Conservation (phyloP, 2,113 vertebrate genomes). For the Murina feae region DNA sequence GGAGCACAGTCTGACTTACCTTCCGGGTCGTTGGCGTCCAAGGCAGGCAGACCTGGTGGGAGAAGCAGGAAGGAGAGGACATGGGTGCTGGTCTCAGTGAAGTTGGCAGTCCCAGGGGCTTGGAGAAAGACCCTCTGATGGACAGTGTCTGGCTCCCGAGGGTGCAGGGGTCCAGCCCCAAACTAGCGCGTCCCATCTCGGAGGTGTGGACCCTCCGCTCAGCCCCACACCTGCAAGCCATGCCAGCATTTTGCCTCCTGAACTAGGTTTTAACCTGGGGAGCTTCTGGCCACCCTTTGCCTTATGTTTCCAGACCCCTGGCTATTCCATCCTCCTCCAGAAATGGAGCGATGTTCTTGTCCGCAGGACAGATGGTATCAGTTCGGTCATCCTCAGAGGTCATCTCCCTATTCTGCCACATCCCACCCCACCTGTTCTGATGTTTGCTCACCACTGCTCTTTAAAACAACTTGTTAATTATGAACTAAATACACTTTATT, state of each 20-base stretch:
- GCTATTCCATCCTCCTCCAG: neutral
- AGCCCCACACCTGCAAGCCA: neutral
- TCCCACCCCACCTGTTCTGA: accelerated
- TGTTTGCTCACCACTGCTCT: neutral
- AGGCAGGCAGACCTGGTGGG: conserved; percentile 45
- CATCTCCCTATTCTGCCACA: accelerated
- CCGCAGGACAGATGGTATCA: neutral
- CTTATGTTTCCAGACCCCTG: neutral
- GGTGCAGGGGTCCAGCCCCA: neutral
- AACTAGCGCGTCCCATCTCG: accelerated
- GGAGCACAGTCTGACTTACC: conserved; percentile 49
- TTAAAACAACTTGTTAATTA: neutral
- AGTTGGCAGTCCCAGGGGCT: neutral
- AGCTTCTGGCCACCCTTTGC: neutral
- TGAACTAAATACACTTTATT: neutral
- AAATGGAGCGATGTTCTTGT: neutral
- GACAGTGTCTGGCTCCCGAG: neutral
- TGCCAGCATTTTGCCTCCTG: neutral
- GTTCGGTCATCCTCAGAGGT: neutral
- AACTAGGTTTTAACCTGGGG: neutral
- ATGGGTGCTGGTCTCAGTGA: neutral
- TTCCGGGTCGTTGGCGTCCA: conserved; percentile 51
- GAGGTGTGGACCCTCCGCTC: neutral
- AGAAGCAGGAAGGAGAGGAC: neutral
- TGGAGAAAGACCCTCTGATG: neutral